Evolutionary conservation across 2,888 invertebrate genomes (phyloP).

Genomic region (Troides oblongomaculatus): DNA sequence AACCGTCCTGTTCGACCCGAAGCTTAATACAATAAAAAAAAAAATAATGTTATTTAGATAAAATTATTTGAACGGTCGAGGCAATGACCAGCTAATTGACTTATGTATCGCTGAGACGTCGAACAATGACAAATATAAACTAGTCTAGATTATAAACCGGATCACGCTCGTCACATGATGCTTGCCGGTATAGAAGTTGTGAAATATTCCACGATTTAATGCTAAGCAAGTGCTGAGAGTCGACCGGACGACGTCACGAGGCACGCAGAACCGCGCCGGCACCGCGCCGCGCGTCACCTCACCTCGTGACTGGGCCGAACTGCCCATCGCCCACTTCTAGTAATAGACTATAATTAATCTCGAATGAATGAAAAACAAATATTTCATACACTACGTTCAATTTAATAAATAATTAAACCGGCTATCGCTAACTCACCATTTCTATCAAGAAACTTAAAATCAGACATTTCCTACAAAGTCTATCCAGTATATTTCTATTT

Average conservation of each 20-base stretch:
- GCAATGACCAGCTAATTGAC: slow-evolving; percentile 32
- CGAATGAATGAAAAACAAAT: slow-evolving; percentile 21
- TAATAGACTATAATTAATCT: slow-evolving; percentile 27
- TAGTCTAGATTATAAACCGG: slow-evolving; percentile 32
- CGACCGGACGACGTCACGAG: slow-evolving; percentile 25
- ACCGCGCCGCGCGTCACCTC: slow-evolving; percentile 48
- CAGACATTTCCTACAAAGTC: too few relatives aligned
- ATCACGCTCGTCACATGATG: slow-evolving; percentile 34
- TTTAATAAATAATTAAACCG: neutral
- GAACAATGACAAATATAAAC: slow-evolving; percentile 32
- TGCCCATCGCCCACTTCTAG: slow-evolving; percentile 17
- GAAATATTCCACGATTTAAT: slow-evolving; percentile 41
- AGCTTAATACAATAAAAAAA: too few relatives aligned
- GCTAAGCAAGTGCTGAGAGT: slow-evolving; percentile 18
- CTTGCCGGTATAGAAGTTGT: slow-evolving; percentile 30
- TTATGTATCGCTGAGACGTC: slow-evolving; percentile 27
- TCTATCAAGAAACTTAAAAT: too few relatives aligned
- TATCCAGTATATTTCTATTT: too few relatives aligned
- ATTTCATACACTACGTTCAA: neutral
- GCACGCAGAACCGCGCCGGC: slow-evolving; percentile 18
- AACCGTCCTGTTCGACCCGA: too few relatives aligned
- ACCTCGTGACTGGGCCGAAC: slow-evolving; percentile 31
- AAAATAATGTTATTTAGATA: neutral
- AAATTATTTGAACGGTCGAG: slow-evolving; percentile 13
- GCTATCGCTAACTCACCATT: too few relatives aligned